Evolutionary conservation across 2,797 vertebrate genomes (phyloP).

Genomic region (Lacerta viridis): DNA sequence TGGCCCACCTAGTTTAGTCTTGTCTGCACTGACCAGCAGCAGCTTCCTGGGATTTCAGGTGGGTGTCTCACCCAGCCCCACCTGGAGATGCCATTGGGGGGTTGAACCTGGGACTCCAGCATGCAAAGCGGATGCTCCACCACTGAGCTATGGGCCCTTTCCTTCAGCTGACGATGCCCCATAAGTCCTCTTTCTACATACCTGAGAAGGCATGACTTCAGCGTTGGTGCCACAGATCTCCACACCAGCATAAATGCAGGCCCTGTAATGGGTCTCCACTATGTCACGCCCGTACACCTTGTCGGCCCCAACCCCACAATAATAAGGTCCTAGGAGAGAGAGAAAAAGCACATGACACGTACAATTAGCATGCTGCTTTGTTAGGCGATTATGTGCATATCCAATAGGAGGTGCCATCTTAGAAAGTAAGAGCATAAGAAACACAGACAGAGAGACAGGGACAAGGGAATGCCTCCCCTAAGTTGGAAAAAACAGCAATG

Average conservation of each 20-base stretch:
- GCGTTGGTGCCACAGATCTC: conserved; percentile 90
- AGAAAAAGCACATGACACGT: neutral
- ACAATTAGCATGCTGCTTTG: neutral
- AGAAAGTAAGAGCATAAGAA: too few species aligned
- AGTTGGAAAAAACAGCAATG: too few species aligned
- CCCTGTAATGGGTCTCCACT: conserved; percentile 90
- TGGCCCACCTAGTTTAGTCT: too few species aligned
- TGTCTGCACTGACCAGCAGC: too few species aligned
- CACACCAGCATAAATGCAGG: conserved; percentile 87
- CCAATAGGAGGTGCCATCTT: too few species aligned
- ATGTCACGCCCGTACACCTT: conserved; percentile 88
- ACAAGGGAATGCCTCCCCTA: too few species aligned
- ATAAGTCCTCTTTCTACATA: conserved; percentile 25
- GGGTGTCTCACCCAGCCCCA: too few species aligned
- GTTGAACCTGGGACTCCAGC: too few species aligned
- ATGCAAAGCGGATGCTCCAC: neutral
- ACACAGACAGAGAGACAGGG: too few species aligned
- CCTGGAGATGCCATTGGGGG: too few species aligned
- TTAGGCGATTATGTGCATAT: rapidly evolving
- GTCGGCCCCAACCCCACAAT: conserved; percentile 89
- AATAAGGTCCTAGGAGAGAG: conserved; percentile 85
- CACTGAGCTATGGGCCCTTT: too few species aligned
- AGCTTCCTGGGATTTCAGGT: too few species aligned
- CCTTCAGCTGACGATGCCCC: neutral
- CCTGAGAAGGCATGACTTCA: conserved; percentile 94